Percentiles rank a stretch among this genome's conserved stretches.
phyloP scores from a whole-genome alignment of 2,113 vertebrate species.

The Corapipo altera region DNA sequence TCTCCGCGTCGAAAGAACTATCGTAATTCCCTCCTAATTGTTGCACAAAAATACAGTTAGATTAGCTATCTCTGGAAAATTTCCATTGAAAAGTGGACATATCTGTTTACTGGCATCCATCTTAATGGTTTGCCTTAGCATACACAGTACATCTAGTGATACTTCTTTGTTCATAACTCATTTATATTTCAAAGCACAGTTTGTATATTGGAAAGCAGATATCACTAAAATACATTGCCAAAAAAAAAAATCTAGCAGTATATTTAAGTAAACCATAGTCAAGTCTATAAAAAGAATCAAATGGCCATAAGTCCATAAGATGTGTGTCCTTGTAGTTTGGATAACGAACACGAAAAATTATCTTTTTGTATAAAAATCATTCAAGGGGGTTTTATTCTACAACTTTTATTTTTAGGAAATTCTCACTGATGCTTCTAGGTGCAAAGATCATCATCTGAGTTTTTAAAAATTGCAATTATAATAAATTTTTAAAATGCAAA shows the following conservation, averaged over 20 bases:
- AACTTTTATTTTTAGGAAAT: constrained; percentile 7
- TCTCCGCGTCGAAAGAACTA: constrained; percentile 90
- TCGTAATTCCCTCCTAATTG: constrained; percentile 90
- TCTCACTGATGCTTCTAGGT: not conserved
- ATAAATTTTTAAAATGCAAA: constrained; percentile 14
- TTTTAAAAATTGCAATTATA: not conserved
- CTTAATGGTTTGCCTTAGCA: constrained; percentile 20
- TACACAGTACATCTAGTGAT: not conserved
- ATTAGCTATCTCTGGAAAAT: constrained; percentile 64
- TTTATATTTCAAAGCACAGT: constrained; percentile 67
- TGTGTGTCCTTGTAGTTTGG: not conserved
- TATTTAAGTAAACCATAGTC: constrained; percentile 29
- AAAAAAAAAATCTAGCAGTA: constrained; percentile 43
- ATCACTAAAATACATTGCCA: constrained; percentile 49
- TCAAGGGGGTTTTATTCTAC: not conserved
- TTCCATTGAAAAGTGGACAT: not conserved
- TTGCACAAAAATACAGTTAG: constrained; percentile 73
- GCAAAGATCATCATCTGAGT: not conserved
- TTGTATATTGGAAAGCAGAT: constrained; percentile 54
- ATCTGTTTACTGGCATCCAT: constrained; percentile 20
- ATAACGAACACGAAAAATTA: constrained; percentile 10
- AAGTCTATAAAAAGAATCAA: constrained; percentile 44
- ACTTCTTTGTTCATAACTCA: constrained; percentile 53
- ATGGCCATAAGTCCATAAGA: constrained; percentile 3
- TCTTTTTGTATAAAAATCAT: not conserved